Evolutionary conservation across 2,797 vertebrate species (phyloP).

Genomic region (Eulemur mongoz): DNA sequence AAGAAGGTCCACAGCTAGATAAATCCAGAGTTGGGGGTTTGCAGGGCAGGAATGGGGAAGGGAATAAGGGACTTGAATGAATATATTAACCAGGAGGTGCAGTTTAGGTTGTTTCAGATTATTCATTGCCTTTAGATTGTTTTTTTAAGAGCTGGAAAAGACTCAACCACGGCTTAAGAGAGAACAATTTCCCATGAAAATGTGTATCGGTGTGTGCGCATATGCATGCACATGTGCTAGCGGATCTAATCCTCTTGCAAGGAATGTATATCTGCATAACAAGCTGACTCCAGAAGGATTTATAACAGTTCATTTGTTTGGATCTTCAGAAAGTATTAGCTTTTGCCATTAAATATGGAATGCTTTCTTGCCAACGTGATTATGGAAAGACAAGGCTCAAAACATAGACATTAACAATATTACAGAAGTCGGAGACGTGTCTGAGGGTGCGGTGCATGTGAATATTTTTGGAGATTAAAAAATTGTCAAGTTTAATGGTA

Average conservation of each 20-base stretch:
- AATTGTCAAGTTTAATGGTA: not conserved
- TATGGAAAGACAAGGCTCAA: not conserved
- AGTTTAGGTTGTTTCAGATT: slow-evolving; percentile 2
- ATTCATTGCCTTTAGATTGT: not conserved
- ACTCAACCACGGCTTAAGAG: not conserved
- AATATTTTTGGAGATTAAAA: not conserved
- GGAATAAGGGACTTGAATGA: not conserved
- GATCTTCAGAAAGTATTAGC: not conserved
- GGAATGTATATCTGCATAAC: not conserved
- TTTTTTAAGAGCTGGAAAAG: not conserved
- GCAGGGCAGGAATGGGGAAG: not conserved
- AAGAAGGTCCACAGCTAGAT: not conserved
- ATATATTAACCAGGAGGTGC: not conserved
- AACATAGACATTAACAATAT: not conserved
- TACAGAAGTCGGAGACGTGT: not conserved
- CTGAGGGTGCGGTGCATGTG: not conserved
- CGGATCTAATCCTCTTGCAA: slow-evolving; percentile 41
- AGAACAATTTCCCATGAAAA: slow-evolving; percentile 57
- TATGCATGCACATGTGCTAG: not conserved
- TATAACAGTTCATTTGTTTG: slow-evolving; percentile 2
- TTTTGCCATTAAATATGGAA: not conserved
- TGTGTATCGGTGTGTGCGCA: not conserved
- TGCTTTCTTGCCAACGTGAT: not conserved
- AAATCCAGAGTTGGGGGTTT: not conserved
- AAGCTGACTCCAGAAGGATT: not conserved